Percentiles rank a stretch among this genome's conserved stretches.
These are phyloP conservation scores for Phthorimaea operculella DNA, from an alignment of 1,140 invertebrate genomes.

Conservation along the genomic window DNA sequence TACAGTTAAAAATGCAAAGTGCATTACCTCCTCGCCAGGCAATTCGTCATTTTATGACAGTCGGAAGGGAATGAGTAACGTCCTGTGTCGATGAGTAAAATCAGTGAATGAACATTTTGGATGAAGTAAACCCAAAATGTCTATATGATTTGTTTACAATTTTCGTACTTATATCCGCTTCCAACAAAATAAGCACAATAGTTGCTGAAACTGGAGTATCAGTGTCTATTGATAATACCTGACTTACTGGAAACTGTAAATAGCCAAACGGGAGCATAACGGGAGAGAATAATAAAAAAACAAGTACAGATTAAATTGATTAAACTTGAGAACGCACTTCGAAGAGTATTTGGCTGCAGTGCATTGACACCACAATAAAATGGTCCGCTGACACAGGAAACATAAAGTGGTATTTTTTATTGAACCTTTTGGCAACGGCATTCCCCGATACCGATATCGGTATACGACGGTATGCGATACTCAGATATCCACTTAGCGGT, in stretches of 20 bases:
- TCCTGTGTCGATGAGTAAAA: too few relatives aligned
- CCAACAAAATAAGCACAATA: too few relatives aligned
- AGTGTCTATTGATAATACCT: too few relatives aligned
- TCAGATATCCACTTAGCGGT: slow-evolving; percentile 13
- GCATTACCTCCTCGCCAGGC: slow-evolving; percentile 6
- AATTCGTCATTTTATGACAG: background rate
- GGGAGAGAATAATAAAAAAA: background rate
- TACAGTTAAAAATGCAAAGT: slow-evolving; percentile 28
- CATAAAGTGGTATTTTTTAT: slow-evolving; percentile 55
- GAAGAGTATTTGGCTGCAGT: slow-evolving; percentile 30
- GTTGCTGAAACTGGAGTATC: too few relatives aligned
- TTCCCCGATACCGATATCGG: slow-evolving; percentile 25
- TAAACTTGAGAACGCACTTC: slow-evolving; percentile 15
- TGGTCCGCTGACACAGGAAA: slow-evolving; percentile 49
- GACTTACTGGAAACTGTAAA: too few relatives aligned
- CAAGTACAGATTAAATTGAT: background rate
- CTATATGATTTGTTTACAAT: too few relatives aligned
- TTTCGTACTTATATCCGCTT: too few relatives aligned
- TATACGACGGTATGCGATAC: slow-evolving; percentile 17
- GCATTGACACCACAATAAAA: slow-evolving; percentile 54
- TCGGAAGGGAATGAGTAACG: background rate
- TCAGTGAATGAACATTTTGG: too few relatives aligned
- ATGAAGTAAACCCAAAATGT: too few relatives aligned
- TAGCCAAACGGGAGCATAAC: too few relatives aligned
- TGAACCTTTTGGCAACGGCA: slow-evolving; percentile 48